Percentiles rank a stretch among this genome's conserved stretches.
Evolutionary conservation across 2,888 invertebrate species (phyloP).

Genomic region (Arctia plantaginis): DNA sequence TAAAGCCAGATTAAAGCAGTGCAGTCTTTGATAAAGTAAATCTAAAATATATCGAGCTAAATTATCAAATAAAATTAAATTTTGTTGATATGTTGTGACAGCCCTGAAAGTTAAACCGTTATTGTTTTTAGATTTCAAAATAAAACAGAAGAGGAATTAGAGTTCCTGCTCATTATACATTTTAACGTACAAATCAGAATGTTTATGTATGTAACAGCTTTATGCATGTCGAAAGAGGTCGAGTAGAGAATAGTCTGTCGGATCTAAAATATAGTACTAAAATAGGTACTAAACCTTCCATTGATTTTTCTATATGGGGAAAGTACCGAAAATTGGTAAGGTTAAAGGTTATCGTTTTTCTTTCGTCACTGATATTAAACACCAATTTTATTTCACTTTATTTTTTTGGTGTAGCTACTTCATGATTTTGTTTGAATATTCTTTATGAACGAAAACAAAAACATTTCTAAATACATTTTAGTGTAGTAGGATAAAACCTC

Average conservation of each 20-base stretch:
- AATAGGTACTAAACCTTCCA: too few species aligned
- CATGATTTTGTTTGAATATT: too few species aligned
- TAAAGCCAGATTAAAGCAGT: neutral
- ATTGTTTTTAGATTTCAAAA: neutral
- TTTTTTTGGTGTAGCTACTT: too few species aligned
- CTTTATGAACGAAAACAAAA: too few species aligned
- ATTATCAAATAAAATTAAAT: neutral
- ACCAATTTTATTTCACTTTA: too few species aligned
- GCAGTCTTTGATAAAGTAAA: neutral
- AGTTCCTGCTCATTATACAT: neutral
- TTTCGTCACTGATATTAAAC: too few species aligned
- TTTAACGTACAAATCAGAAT: neutral
- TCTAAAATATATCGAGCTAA: neutral
- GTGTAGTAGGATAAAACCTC: too few species aligned
- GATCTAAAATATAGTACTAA: too few species aligned
- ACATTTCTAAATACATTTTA: too few species aligned
- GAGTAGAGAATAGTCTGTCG: too few species aligned
- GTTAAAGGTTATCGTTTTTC: too few species aligned
- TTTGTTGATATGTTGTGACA: neutral
- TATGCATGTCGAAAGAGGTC: neutral
- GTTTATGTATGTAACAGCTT: neutral
- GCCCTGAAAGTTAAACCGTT: neutral
- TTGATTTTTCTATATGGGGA: too few species aligned
- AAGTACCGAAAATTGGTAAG: neutral
- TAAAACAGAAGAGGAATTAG: neutral